phyloP scores from a whole-genome alignment of 2,113 vertebrate genomes.

The Eonycteris spelaea region DNA sequence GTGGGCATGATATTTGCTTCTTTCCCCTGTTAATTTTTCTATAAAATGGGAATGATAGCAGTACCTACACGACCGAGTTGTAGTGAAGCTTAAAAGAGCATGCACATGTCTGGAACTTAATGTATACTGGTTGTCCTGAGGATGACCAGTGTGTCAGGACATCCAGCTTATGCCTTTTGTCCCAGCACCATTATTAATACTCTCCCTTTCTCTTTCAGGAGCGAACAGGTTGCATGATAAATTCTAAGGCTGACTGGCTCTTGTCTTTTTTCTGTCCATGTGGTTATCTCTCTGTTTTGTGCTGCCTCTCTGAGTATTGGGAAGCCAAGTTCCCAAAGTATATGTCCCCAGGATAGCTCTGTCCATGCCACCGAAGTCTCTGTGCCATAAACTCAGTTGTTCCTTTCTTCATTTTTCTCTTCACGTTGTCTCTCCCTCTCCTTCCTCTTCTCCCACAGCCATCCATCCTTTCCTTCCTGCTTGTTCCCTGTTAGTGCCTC shows the following conservation, averaged over 20 bases:
- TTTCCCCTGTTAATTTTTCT: background rate
- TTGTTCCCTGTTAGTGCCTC: rapidly evolving
- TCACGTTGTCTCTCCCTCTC: background rate
- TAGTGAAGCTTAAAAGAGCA: background rate
- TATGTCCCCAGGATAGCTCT: background rate
- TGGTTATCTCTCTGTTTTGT: background rate
- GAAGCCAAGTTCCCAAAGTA: background rate
- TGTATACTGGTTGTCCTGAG: no score
- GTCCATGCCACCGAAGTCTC: background rate
- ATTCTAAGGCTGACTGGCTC: background rate
- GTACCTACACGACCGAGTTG: rapidly evolving
- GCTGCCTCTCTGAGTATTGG: background rate
- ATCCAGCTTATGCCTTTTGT: background rate
- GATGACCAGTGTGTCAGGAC: background rate
- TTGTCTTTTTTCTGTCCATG: background rate
- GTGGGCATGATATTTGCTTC: background rate
- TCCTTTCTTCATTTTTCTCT: background rate
- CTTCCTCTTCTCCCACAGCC: background rate
- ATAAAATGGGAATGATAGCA: background rate
- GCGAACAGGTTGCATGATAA: background rate
- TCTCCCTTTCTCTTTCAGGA: background rate
- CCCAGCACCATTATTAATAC: background rate
- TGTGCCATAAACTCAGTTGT: background rate
- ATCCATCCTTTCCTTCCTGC: background rate
- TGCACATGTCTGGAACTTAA: background rate